Evolutionary conservation across 2,797 vertebrate species (phyloP).

Genomic region (Lycodopsis pacificus): DNA sequence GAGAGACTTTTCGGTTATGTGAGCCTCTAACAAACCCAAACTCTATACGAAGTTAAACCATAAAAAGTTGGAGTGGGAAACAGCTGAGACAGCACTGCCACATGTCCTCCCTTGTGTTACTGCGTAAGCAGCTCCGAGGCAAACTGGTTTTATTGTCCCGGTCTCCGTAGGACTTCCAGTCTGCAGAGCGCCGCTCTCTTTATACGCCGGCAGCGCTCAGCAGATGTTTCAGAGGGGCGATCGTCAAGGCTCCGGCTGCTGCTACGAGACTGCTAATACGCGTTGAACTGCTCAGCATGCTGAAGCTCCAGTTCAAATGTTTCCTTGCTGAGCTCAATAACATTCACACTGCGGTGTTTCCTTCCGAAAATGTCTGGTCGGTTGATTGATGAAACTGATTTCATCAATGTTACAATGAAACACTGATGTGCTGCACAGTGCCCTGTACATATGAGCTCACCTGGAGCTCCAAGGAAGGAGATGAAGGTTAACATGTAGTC

Average conservation of each 20-base stretch:
- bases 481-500: not conserved
- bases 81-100: constrained; percentile 6
- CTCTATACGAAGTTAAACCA: constrained; percentile 41
- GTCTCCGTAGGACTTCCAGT: constrained; percentile 16
- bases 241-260: constrained; percentile 52
- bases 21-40: constrained; percentile 18
- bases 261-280: constrained; percentile 50
- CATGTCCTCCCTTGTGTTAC: constrained; percentile 27
- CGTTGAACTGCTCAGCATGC: constrained; percentile 33
- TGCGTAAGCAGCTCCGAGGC: constrained; percentile 23
- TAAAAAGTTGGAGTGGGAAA: constrained; percentile 32
- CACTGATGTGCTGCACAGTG: not conserved
- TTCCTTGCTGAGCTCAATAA: constrained; percentile 34
- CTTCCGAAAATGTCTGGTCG: not conserved
- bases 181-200: constrained; percentile 16
- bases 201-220: constrained; percentile 36
- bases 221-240: constrained; percentile 52
- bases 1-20: not conserved
- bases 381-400: constrained; percentile 12
- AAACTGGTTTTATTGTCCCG: constrained; percentile 24
- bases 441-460: not conserved
- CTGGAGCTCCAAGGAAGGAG: not conserved
- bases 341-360: constrained; percentile 18
- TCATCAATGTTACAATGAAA: not conserved
- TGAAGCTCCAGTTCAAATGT: constrained; percentile 27